Conservation (phyloP, 2,888 invertebrate genomes). For the Chelonus formosanus region DNA sequence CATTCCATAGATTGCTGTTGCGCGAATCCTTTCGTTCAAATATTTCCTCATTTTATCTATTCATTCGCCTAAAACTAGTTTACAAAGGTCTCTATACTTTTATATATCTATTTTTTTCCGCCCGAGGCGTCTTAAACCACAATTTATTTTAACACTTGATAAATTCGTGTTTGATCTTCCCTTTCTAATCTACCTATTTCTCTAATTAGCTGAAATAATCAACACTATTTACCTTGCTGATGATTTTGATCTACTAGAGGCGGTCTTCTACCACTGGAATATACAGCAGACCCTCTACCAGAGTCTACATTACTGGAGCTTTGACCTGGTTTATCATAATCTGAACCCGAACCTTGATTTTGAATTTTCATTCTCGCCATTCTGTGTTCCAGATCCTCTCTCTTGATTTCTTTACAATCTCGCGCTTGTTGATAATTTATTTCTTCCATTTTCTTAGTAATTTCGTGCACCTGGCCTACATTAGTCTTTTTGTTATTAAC, state of each 20-base stretch:
- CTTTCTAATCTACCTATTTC: no score
- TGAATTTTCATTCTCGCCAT: conserved; percentile 59
- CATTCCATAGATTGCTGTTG: no score
- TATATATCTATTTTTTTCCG: no score
- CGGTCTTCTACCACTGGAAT: conserved; percentile 77
- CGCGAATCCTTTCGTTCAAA: no score
- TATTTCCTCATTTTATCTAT: no score
- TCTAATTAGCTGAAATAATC: no score
- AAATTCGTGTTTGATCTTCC: no score
- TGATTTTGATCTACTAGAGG: conserved; percentile 63
- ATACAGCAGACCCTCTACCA: conserved; percentile 82
- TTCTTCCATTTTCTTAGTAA: conserved; percentile 48
- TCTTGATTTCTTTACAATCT: conserved; percentile 50
- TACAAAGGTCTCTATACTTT: no score
- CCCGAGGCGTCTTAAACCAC: no score
- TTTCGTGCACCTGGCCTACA: conserved; percentile 43
- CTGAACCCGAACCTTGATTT: conserved; percentile 65
- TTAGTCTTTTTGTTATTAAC: conserved; percentile 38
- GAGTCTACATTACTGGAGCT: conserved; percentile 80
- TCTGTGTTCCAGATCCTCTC: conserved; percentile 57
- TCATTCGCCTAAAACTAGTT: no score
- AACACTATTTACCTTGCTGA: conserved; percentile 51
- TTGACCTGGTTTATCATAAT: conserved; percentile 80
- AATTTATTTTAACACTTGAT: no score
- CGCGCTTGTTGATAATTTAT: conserved; percentile 32